A percentile compares a stretch with the other conserved stretches of the same genome.
These are phyloP conservation scores for Crotophaga sulcirostris DNA, from an alignment of 2,113 vertebrate species.

Conservation along the genomic window DNA sequence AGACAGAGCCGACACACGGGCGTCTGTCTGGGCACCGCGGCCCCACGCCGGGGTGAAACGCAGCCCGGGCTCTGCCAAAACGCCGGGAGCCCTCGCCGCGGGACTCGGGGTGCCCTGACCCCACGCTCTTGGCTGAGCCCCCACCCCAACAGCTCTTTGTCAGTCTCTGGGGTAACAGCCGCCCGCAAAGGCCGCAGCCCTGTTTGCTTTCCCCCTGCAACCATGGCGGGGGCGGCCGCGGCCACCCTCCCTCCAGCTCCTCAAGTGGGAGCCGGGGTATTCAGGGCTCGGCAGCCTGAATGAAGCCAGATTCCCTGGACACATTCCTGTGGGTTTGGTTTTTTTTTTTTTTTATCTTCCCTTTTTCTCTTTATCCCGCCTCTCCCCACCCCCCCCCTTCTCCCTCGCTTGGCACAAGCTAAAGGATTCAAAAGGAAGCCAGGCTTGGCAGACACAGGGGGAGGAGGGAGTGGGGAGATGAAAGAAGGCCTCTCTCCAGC, in stretches of 20 bases:
- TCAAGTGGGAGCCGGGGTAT: neutral
- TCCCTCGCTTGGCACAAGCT: slow-evolving; percentile 54
- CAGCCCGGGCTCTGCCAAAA: neutral
- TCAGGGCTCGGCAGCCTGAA: slow-evolving; percentile 37
- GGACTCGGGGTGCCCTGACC: neutral
- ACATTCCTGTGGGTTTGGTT: slow-evolving; percentile 55
- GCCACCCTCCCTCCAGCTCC: neutral
- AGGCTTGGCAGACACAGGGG: slow-evolving; percentile 52
- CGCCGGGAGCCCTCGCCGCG: rapidly evolving
- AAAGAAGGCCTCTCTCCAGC: slow-evolving; percentile 65
- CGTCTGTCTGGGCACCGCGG: neutral
- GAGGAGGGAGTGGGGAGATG: slow-evolving; percentile 64
- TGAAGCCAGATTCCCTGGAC: slow-evolving; percentile 63
- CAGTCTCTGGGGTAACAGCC: neutral
- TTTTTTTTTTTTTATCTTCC: neutral
- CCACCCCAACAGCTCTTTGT: neutral
- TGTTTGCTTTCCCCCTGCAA: slow-evolving; percentile 9
- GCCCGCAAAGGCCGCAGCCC: neutral
- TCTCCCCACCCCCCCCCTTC: neutral
- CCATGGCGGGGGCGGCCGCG: neutral
- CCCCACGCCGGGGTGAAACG: neutral
- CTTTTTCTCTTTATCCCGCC: slow-evolving; percentile 3
- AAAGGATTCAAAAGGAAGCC: slow-evolving; percentile 66
- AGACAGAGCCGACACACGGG: neutral
- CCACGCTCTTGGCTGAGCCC: neutral